A percentile compares a stretch with the other conserved stretches of the same genome.
phyloP scores from a whole-genome alignment of 2,797 vertebrate species.

The Falco novaeseelandiae region DNA sequence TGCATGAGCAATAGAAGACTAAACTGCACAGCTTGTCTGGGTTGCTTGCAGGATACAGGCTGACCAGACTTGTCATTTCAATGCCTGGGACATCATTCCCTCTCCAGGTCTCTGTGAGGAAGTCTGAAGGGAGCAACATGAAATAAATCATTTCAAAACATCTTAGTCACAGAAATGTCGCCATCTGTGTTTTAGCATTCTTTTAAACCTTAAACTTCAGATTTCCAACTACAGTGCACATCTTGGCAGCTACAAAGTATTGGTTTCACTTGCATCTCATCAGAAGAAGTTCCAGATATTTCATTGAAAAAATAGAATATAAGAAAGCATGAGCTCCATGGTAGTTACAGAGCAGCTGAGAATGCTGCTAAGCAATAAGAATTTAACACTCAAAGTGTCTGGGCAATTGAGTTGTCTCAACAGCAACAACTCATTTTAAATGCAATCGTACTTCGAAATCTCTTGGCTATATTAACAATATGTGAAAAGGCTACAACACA shows the following conservation, averaged over 20 bases:
- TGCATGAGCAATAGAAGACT: neutral
- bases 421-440: neutral
- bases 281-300: neutral
- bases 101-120: fast-evolving
- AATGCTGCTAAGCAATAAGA: neutral
- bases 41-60: neutral
- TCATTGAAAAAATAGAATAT: neutral
- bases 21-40: neutral
- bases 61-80: neutral
- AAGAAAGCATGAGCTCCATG: neutral
- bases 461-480: neutral
- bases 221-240: neutral
- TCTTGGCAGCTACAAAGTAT: neutral
- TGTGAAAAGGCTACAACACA: neutral
- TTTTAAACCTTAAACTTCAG: neutral
- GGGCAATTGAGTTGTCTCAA: neutral
- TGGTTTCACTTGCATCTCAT: neutral
- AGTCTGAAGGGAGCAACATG: neutral
- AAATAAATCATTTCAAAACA: neutral
- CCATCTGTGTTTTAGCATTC: neutral
- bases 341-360: neutral
- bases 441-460: neutral
- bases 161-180: neutral
- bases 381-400: neutral
- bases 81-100: neutral